Evolutionary conservation across 1,140 invertebrate genomes (phyloP).

Genomic region (Hirudo medicinalis): DNA sequence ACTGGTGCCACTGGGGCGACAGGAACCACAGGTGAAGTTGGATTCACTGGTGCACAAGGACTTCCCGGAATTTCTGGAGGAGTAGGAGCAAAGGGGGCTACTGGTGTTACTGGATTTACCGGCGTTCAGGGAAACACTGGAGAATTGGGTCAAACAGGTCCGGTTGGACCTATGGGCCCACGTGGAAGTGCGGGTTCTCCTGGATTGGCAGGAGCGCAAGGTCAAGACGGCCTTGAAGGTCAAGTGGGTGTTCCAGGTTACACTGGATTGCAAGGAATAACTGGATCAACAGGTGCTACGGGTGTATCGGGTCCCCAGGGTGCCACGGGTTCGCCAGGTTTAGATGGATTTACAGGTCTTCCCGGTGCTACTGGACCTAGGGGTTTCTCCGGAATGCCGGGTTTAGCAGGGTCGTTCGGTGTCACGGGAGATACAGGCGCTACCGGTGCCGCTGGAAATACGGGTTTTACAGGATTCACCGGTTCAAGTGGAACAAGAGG

Average conservation of each 20-base stretch:
- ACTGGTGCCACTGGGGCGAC: conserved; percentile 3
- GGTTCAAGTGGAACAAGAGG: not conserved
- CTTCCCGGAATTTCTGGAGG: conserved; percentile 12
- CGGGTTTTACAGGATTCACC: not conserved
- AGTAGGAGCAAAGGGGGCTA: conserved; percentile 4
- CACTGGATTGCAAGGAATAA: not conserved
- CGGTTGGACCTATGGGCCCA: not conserved
- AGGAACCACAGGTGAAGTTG: conserved; percentile 3
- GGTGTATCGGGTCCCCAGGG: conserved; percentile 8
- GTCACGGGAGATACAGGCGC: not conserved
- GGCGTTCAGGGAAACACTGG: not conserved
- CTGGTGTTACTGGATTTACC: conserved; percentile 1
- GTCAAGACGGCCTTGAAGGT: not conserved
- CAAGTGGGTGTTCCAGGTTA: conserved; percentile 1
- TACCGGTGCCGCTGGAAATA: not conserved
- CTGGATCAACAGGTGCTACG: conserved; percentile 10
- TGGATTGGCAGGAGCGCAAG: not conserved
- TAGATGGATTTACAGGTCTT: conserved; percentile 9
- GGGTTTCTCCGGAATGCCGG: not conserved
- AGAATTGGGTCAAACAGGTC: not conserved
- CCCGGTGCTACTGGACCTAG: not conserved
- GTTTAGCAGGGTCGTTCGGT: not conserved
- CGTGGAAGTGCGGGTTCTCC: not conserved
- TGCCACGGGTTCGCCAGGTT: not conserved
- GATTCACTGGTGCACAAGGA: conserved; percentile 3